phyloP scores from a whole-genome alignment of 2,797 vertebrate genomes.

The Silurus aristotelis region DNA sequence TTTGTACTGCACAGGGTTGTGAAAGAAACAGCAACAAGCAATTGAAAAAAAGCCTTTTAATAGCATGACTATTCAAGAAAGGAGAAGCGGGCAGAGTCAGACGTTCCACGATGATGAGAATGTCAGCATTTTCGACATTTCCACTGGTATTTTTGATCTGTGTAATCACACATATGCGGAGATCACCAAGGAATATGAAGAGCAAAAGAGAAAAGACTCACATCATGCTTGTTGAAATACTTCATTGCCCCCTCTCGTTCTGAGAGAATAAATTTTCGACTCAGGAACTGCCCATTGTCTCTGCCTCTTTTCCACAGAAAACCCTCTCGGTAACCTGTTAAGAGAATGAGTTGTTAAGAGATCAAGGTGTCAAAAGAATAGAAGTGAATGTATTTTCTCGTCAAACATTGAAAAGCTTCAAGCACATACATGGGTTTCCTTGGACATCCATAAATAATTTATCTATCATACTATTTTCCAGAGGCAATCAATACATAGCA shows the following conservation, averaged over 20 bases:
- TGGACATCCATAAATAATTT: conserved; percentile 14
- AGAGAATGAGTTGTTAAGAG: conserved; percentile 8
- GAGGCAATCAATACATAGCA: not conserved
- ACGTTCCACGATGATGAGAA: conserved; percentile 10
- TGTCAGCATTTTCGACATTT: conserved; percentile 28
- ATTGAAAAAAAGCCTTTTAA: conserved; percentile 21
- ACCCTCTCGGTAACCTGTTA: conserved; percentile 92
- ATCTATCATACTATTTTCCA: conserved; percentile 12
- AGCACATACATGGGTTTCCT: not conserved
- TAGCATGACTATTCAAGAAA: conserved; percentile 31
- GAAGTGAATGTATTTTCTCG: not conserved
- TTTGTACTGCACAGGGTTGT: conserved; percentile 6
- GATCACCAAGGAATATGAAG: not conserved
- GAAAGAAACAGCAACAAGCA: conserved; percentile 8
- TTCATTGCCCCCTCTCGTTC: conserved; percentile 94
- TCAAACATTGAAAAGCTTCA: not conserved
- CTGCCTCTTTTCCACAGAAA: conserved; percentile 96
- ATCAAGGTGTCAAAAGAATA: conserved; percentile 26
- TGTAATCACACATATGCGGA: not conserved
- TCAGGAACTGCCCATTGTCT: conserved; percentile 95
- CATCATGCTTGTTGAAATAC: conserved; percentile 97
- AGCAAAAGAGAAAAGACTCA: conserved; percentile 68
- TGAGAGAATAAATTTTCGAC: conserved; percentile 91
- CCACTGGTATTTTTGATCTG: conserved; percentile 23
- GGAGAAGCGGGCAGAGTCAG: conserved; percentile 23